Percentiles rank a stretch among this genome's conserved stretches.
phyloP scores from a whole-genome alignment of 1,140 invertebrate genomes.

The Lerema accius region DNA sequence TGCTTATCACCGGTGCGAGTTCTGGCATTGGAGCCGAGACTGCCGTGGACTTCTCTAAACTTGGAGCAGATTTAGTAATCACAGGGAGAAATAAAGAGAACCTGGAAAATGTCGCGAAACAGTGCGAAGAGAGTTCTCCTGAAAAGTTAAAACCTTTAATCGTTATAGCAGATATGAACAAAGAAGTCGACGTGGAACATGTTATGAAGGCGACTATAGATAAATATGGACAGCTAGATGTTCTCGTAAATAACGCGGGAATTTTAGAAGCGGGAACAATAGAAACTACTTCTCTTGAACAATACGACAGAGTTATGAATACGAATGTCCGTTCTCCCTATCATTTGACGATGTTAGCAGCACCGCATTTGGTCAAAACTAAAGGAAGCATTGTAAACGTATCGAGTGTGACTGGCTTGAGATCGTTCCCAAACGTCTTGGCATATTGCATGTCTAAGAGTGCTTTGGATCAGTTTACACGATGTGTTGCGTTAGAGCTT shows the following conservation, averaged over 20 bases:
- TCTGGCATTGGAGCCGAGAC: slow-evolving; percentile 94
- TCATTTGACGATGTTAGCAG: slow-evolving; percentile 89
- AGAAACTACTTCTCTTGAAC: slow-evolving; percentile 88
- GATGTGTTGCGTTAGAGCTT: slow-evolving; percentile 87
- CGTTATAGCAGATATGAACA: slow-evolving; percentile 86
- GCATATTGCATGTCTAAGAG: slow-evolving; percentile 92
- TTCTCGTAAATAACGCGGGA: slow-evolving; percentile 91
- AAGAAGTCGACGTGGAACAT: slow-evolving; percentile 85
- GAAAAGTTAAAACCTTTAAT: slow-evolving; percentile 78
- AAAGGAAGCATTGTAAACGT: slow-evolving; percentile 92
- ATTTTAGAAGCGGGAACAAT: slow-evolving; percentile 86
- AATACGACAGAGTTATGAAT: slow-evolving; percentile 89
- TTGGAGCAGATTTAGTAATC: slow-evolving; percentile 86
- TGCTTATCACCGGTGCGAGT: slow-evolving; percentile 90
- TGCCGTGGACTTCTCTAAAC: slow-evolving; percentile 88
- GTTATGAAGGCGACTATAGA: slow-evolving; percentile 84
- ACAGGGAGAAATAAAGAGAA: slow-evolving; percentile 83
- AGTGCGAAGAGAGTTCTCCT: slow-evolving; percentile 83
- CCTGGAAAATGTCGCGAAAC: slow-evolving; percentile 78
- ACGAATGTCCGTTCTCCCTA: slow-evolving; percentile 90
- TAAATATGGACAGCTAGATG: slow-evolving; percentile 85
- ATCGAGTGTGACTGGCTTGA: slow-evolving; percentile 90
- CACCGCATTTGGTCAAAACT: slow-evolving; percentile 87
- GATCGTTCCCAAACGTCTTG: slow-evolving; percentile 86
- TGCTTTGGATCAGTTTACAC: slow-evolving; percentile 92